Conservation (phyloP, 2,113 vertebrate genomes). For the Pipra filicauda region DNA sequence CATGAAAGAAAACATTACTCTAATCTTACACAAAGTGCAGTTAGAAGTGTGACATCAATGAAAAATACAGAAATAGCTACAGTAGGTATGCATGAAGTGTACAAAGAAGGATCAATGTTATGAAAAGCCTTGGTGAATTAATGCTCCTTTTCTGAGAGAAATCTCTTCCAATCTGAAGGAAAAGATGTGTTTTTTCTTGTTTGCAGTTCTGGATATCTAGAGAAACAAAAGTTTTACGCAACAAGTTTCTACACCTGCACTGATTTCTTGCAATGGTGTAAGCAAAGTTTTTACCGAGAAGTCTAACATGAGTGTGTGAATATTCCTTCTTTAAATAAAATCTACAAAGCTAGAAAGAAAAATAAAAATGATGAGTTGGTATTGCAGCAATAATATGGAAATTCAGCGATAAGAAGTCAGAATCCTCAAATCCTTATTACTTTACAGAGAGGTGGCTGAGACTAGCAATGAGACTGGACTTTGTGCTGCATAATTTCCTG, state of each 20-base stretch:
- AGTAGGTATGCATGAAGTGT: background rate
- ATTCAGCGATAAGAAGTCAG: background rate
- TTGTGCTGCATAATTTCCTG: background rate
- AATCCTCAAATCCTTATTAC: background rate
- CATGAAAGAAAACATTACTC: background rate
- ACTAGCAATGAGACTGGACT: background rate
- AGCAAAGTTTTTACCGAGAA: background rate
- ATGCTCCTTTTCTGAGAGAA: background rate
- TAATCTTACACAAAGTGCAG: background rate
- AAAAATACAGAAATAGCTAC: background rate
- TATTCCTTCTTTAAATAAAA: background rate
- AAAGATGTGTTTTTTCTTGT: background rate
- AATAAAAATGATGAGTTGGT: background rate
- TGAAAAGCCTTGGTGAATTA: background rate
- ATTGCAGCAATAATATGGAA: background rate
- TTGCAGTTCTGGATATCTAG: background rate
- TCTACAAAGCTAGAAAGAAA: background rate
- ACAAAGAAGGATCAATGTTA: background rate
- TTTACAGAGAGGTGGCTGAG: background rate
- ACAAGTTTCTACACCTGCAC: background rate
- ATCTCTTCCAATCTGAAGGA: background rate
- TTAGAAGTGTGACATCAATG: background rate
- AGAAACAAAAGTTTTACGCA: background rate
- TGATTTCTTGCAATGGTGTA: background rate
- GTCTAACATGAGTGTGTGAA: fast-evolving